Percentiles rank a stretch among this genome's conserved stretches.
Evolutionary conservation across 2,797 vertebrate species (phyloP).

Genomic region (Semotilus atromaculatus): DNA sequence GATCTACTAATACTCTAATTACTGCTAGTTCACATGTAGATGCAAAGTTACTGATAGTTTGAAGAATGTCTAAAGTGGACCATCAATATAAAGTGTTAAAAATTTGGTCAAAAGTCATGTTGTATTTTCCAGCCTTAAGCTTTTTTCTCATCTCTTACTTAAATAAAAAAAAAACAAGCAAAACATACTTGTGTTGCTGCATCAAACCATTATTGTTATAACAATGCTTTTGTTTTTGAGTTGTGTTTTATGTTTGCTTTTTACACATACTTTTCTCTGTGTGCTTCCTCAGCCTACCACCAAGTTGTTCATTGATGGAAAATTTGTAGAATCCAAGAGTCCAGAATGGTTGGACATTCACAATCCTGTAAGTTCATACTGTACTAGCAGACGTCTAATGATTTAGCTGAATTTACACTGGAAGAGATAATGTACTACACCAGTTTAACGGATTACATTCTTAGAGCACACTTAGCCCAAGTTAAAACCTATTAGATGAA

Average conservation of each 20-base stretch:
- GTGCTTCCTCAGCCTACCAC: constrained; percentile 85
- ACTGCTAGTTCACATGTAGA: neutral
- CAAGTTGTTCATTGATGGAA: constrained; percentile 97
- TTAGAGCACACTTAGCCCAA: neutral
- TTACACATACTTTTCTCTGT: constrained; percentile 38
- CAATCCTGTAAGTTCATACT: constrained; percentile 89
- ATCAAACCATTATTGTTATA: neutral
- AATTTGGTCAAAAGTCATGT: neutral
- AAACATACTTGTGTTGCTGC: neutral
- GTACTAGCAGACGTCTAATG: neutral
- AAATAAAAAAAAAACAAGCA: neutral
- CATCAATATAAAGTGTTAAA: neutral
- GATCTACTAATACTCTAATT: neutral
- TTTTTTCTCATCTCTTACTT: neutral
- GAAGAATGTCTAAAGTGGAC: neutral
- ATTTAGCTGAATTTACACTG: neutral
- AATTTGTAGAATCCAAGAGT: constrained; percentile 95
- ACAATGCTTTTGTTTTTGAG: neutral
- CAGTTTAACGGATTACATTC: neutral
- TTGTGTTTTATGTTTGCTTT: neutral
- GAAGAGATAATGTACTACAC: neutral
- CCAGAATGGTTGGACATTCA: constrained; percentile 95
- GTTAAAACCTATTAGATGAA: neutral
- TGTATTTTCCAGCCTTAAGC: neutral
- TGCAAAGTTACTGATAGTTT: neutral